phyloP scores from a whole-genome alignment of 2,797 vertebrate species.

The Anguilla marmorata region DNA sequence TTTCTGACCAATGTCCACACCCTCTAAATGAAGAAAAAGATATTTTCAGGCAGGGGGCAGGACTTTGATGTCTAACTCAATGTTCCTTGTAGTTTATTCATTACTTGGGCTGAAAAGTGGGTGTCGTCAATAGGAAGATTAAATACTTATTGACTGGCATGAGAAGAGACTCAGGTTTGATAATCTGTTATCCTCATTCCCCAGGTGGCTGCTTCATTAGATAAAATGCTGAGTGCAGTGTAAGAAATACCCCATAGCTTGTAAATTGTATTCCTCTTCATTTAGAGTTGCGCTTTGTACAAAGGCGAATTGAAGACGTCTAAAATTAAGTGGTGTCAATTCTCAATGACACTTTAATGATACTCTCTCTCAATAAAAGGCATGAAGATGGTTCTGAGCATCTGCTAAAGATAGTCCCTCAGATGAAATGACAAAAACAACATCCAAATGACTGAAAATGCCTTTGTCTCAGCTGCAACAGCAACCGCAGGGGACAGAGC shows the following conservation, averaged over 20 bases:
- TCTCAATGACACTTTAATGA: constrained; percentile 99
- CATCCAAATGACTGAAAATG: constrained; percentile 79
- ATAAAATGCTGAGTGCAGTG: constrained; percentile 83
- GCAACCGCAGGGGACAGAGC: constrained; percentile 76
- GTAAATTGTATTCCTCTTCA: constrained; percentile 76
- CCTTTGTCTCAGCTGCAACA: constrained; percentile 83
- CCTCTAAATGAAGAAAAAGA: constrained; percentile 58
- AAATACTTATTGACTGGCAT: constrained; percentile 78
- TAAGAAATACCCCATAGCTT: constrained; percentile 80
- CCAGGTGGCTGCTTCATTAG: constrained; percentile 80
- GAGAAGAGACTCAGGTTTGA: constrained; percentile 77
- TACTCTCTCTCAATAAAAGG: constrained; percentile 87
- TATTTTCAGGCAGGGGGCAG: constrained; percentile 63
- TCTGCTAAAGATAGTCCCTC: constrained; percentile 87
- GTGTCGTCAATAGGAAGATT: constrained; percentile 74
- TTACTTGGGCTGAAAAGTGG: constrained; percentile 76
- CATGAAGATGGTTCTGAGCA: constrained; percentile 87
- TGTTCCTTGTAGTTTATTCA: constrained; percentile 77
- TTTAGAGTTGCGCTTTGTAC: constrained; percentile 81
- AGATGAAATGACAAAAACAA: constrained; percentile 52
- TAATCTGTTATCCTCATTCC: constrained; percentile 76
- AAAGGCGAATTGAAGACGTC: constrained; percentile 87
- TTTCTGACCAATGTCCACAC: constrained; percentile 51
- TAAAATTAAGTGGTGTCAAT: constrained; percentile 98
- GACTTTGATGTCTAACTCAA: constrained; percentile 70